phyloP scores from a whole-genome alignment of 2,888 invertebrate genomes.

The Lumbricus terrestris region DNA sequence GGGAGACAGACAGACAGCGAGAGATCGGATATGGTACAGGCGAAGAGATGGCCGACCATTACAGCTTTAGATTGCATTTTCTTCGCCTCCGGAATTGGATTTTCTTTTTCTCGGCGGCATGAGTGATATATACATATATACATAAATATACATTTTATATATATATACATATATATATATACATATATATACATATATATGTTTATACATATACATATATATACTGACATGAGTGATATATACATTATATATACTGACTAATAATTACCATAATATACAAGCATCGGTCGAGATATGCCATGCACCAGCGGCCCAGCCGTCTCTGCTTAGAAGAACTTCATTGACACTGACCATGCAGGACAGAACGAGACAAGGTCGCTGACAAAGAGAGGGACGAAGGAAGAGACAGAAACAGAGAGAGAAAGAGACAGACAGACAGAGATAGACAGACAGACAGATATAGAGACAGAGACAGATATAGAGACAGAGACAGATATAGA shows the following conservation, averaged over 20 bases:
- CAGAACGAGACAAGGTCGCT: neutral
- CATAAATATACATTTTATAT: too few relatives aligned
- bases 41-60: neutral
- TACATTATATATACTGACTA: too few relatives aligned
- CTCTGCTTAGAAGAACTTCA: neutral
- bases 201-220: too few relatives aligned
- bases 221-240: too few relatives aligned
- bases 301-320: neutral
- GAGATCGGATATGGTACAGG: neutral
- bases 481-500: too few relatives aligned
- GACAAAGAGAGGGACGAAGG: neutral
- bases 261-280: neutral
- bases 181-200: too few relatives aligned
- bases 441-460: too few relatives aligned
- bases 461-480: neutral
- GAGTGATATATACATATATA: too few relatives aligned
- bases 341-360: neutral
- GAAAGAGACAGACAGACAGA: too few relatives aligned
- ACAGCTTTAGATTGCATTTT: neutral
- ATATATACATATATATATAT: too few relatives aligned
- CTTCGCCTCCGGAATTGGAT: neutral
- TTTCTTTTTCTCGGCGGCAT: constrained; percentile 3
- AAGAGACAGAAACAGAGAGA: too few relatives aligned
- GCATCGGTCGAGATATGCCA: neutral
- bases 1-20: too few relatives aligned